Conservation (phyloP, 2,888 invertebrate genomes). For the Imbricaverruca yamaguchii region DNA sequence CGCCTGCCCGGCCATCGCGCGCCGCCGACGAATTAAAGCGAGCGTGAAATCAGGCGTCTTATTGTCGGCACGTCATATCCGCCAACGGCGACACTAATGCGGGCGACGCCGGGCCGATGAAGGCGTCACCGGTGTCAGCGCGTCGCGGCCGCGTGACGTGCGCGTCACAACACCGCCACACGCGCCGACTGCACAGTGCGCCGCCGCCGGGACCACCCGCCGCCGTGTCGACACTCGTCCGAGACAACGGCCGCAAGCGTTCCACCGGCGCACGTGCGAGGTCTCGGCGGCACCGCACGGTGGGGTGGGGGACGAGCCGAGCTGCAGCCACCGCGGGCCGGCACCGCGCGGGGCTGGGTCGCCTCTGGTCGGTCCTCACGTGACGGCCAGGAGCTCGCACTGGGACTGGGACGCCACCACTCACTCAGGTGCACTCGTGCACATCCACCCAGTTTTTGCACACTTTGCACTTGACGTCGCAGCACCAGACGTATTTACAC, state of each 20-base stretch:
- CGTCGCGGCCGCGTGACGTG: not conserved
- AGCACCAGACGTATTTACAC: conserved; percentile 80
- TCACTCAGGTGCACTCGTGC: conserved; percentile 54
- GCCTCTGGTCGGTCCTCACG: too few relatives aligned
- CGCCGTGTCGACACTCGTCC: not conserved
- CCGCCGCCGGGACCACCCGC: not conserved
- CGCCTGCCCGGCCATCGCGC: not conserved
- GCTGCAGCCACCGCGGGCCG: not conserved
- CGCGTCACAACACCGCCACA: not conserved
- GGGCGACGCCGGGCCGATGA: not conserved
- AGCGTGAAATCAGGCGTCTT: not conserved
- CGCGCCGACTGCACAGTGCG: not conserved
- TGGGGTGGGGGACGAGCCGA: not conserved
- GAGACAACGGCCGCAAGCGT: not conserved
- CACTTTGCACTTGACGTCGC: conserved; percentile 77
- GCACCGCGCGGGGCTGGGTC: too few relatives aligned
- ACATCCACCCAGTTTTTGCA: conserved; percentile 62
- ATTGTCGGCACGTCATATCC: not conserved
- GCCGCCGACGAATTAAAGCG: not conserved
- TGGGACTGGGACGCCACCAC: too few relatives aligned
- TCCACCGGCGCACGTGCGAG: too few relatives aligned
- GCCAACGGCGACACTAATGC: not conserved
- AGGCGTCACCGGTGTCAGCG: not conserved
- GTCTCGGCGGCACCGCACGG: not conserved
- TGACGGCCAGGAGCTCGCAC: too few relatives aligned